phyloP scores from a whole-genome alignment of 2,797 vertebrate genomes.

The Mionectes olivaceus region DNA sequence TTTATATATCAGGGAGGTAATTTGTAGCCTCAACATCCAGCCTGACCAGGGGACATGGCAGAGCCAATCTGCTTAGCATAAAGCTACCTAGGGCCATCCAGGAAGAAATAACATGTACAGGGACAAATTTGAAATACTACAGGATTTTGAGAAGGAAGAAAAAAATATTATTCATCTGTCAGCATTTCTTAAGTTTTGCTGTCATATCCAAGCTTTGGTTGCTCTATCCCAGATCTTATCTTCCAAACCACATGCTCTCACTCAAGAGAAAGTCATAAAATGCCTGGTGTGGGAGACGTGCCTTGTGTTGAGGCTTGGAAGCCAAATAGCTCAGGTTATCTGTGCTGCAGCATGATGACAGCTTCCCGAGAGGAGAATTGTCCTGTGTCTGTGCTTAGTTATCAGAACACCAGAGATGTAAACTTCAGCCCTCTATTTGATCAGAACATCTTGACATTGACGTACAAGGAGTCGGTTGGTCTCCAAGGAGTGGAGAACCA shows the following conservation, averaged over 20 bases:
- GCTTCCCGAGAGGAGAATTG: neutral
- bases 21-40: neutral
- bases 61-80: neutral
- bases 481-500: neutral
- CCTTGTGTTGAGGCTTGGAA: neutral
- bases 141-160: neutral
- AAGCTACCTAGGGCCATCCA: neutral
- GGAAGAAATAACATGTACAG: neutral
- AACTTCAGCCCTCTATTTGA: neutral
- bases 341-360: neutral
- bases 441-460: neutral
- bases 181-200: constrained; percentile 17
- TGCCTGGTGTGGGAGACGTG: neutral
- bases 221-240: constrained; percentile 41
- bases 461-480: neutral
- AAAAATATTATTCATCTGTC: neutral
- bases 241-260: constrained; percentile 21
- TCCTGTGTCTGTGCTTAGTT: neutral
- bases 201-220: neutral
- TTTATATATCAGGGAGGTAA: neutral
- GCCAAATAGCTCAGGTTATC: neutral
- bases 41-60: no score
- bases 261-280: neutral
- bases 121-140: neutral
- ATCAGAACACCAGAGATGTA: neutral